phyloP scores from a whole-genome alignment of 2,113 vertebrate species.

The Cathartes aura region DNA sequence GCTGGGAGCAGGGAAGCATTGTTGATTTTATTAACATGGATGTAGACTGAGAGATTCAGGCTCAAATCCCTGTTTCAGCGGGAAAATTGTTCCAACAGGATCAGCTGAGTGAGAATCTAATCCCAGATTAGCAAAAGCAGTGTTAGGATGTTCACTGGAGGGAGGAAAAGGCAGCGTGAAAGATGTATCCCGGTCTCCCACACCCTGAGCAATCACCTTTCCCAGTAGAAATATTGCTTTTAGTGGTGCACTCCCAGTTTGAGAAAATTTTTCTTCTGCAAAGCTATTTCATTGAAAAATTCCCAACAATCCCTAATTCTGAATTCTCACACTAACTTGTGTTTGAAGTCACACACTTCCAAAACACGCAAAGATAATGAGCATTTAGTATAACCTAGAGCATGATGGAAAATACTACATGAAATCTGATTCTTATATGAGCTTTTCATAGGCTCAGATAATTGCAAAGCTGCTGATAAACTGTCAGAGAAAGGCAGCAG shows the following conservation, averaged over 20 bases:
- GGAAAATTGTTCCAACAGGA: neutral
- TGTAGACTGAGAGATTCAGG: accelerated
- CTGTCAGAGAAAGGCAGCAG: neutral
- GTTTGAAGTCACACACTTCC: neutral
- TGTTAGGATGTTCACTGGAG: neutral
- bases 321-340: neutral
- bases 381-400: neutral
- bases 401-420: neutral
- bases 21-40: neutral
- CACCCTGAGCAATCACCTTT: neutral
- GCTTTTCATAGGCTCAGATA: neutral
- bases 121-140: neutral
- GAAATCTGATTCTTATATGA: neutral
- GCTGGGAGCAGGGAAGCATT: neutral
- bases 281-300: neutral
- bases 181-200: accelerated
- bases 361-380: neutral
- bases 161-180: neutral
- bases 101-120: neutral
- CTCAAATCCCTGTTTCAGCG: neutral
- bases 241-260: neutral
- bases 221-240: neutral
- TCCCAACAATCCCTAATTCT: neutral
- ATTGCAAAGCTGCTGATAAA: neutral
- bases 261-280: neutral